phyloP scores from a whole-genome alignment of 2,888 invertebrate genomes.

The Lamproptera curius region DNA sequence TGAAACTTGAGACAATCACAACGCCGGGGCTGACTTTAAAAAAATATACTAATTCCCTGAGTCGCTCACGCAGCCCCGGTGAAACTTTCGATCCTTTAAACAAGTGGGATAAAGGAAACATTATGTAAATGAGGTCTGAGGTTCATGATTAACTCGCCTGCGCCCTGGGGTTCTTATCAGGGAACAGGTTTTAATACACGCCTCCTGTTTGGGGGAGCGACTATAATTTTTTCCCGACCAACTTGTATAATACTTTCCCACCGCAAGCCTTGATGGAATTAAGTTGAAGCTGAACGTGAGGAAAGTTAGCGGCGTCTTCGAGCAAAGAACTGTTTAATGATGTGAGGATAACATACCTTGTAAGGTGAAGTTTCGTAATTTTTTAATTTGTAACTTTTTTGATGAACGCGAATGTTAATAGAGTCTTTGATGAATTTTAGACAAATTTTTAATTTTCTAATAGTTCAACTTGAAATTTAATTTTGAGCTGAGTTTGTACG shows the following conservation, averaged over 20 bases:
- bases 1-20: too few relatives aligned
- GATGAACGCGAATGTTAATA: too few relatives aligned
- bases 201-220: slow-evolving; percentile 24
- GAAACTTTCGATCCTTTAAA: slow-evolving; percentile 51
- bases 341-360: too few relatives aligned
- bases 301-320: not conserved
- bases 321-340: not conserved
- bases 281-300: slow-evolving; percentile 1
- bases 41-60: slow-evolving; percentile 20
- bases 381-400: too few relatives aligned
- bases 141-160: slow-evolving; percentile 62
- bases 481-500: too few relatives aligned
- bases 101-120: slow-evolving; percentile 57
- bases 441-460: too few relatives aligned
- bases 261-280: not conserved
- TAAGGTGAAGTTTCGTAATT: too few relatives aligned
- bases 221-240: slow-evolving; percentile 9
- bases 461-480: too few relatives aligned
- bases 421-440: too few relatives aligned
- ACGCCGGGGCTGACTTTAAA: not conserved
- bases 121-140: slow-evolving; percentile 66
- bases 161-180: slow-evolving; percentile 28
- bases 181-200: slow-evolving; percentile 37
- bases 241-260: not conserved
- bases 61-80: slow-evolving; percentile 24